Percentiles rank a stretch among this genome's conserved stretches.
Conservation (phyloP, 2,888 invertebrate species). For the Cactoblastis cactorum region DNA sequence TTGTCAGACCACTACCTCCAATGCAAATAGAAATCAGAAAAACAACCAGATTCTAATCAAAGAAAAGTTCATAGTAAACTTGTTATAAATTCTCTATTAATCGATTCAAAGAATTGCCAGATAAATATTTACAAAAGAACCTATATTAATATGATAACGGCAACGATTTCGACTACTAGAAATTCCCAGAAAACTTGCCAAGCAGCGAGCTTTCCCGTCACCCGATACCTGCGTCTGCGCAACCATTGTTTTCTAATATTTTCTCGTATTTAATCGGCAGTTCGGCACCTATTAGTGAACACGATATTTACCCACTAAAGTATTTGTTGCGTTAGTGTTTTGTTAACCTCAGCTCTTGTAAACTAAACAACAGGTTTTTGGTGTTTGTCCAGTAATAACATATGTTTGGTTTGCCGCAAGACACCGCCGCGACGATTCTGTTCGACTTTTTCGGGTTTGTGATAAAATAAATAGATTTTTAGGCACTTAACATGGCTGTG, state of each 20-base stretch:
- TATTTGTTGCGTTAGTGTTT: conserved; percentile 70
- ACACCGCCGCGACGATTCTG: conserved; percentile 24
- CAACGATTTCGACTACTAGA: not conserved
- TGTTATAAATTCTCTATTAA: too few species aligned
- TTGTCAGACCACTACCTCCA: too few species aligned
- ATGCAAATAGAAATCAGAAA: too few species aligned
- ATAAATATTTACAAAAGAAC: too few species aligned
- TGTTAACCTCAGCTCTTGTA: conserved; percentile 70
- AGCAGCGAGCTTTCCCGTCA: conserved; percentile 26
- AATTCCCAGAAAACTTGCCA: not conserved
- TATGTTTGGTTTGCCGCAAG: conserved; percentile 54
- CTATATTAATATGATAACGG: too few species aligned
- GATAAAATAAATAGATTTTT: conserved; percentile 12
- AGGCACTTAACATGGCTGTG: conserved; percentile 6
- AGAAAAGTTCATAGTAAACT: too few species aligned
- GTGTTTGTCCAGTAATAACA: conserved; percentile 69
- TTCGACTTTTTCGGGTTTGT: conserved; percentile 3
- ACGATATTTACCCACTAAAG: conserved; percentile 58
- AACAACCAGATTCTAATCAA: too few species aligned
- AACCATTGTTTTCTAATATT: conserved; percentile 58
- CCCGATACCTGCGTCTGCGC: conserved; percentile 47
- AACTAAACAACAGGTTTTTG: conserved; percentile 70
- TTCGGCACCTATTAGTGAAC: conserved; percentile 67
- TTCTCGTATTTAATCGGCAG: conserved; percentile 58
- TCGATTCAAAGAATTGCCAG: too few species aligned